Conservation (phyloP, 2,113 vertebrate species). For the Hippocampus mohnikei region DNA sequence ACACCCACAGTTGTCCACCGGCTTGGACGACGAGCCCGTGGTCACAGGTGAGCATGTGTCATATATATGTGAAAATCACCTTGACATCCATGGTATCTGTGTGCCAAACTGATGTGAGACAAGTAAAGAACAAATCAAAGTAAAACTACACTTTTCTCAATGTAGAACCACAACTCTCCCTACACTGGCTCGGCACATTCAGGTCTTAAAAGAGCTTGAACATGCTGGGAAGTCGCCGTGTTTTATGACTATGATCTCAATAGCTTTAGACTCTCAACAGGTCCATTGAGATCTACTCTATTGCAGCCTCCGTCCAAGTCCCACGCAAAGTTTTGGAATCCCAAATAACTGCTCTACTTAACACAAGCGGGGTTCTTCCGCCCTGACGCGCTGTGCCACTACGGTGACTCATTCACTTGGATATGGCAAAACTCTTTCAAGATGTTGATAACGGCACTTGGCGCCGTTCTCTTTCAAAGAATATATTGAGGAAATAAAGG, state of each 20-base stretch:
- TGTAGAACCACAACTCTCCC: slow-evolving; percentile 8
- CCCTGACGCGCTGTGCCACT: slow-evolving; percentile 8
- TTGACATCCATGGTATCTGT: not conserved
- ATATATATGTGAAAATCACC: not conserved
- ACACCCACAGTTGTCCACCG: slow-evolving; percentile 75
- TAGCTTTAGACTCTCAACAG: slow-evolving; percentile 41
- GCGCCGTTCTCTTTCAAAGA: slow-evolving; percentile 16
- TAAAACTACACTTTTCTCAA: not conserved
- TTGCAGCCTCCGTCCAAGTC: slow-evolving; percentile 30
- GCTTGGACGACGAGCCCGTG: slow-evolving; percentile 78
- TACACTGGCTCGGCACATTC: slow-evolving; percentile 2
- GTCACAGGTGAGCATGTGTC: slow-evolving; percentile 75
- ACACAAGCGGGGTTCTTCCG: slow-evolving; percentile 35
- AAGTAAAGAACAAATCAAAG: not conserved
- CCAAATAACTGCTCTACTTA: slow-evolving; percentile 22
- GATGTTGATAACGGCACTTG: slow-evolving; percentile 16
- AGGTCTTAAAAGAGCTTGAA: slow-evolving; percentile 4
- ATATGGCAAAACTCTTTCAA: slow-evolving; percentile 20
- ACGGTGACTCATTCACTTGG: slow-evolving; percentile 19
- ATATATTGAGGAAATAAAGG: slow-evolving; percentile 24
- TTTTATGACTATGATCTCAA: slow-evolving; percentile 52
- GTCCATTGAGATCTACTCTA: slow-evolving; percentile 26
- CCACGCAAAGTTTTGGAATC: slow-evolving; percentile 25
- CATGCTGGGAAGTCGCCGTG: slow-evolving; percentile 25
- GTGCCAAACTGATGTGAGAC: not conserved